These are phyloP conservation scores for Globia sparganii DNA, from an alignment of 2,888 invertebrate genomes.

Conservation along the genomic window DNA sequence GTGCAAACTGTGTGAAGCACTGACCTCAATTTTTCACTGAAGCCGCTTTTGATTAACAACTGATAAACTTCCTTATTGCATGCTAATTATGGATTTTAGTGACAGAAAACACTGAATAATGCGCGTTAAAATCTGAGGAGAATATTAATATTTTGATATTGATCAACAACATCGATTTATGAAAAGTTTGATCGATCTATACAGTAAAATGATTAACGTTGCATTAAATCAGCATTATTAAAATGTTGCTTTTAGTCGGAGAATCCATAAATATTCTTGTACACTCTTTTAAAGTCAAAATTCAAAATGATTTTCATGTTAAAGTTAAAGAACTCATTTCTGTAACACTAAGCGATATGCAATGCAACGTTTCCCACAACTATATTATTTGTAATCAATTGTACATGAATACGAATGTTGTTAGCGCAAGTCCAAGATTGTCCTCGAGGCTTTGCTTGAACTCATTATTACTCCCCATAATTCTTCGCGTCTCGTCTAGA, in stretches of 20 bases:
- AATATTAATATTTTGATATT: slow-evolving; percentile 22
- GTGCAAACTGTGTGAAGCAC: slow-evolving; percentile 69
- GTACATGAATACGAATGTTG: slow-evolving; percentile 59
- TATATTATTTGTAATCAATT: slow-evolving; percentile 57
- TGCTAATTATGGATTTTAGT: slow-evolving; percentile 60
- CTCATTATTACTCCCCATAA: slow-evolving; percentile 72
- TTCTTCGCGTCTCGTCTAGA: slow-evolving; percentile 65
- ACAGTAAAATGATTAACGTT: neutral
- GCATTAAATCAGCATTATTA: neutral
- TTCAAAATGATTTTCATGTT: slow-evolving; percentile 3
- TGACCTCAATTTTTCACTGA: slow-evolving; percentile 73
- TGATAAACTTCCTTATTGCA: slow-evolving; percentile 65
- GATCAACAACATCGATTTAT: slow-evolving; percentile 26
- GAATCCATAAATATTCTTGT: neutral
- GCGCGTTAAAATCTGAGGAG: slow-evolving; percentile 22
- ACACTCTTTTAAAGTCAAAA: neutral
- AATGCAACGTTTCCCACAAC: slow-evolving; percentile 24
- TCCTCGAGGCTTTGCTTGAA: slow-evolving; percentile 69
- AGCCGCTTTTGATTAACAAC: slow-evolving; percentile 66
- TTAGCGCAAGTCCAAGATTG: slow-evolving; percentile 60
- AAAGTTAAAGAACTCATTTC: neutral
- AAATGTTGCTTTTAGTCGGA: neutral
- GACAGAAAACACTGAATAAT: slow-evolving; percentile 52
- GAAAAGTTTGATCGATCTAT: slow-evolving; percentile 33
- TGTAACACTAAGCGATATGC: slow-evolving; percentile 10